phyloP scores from a whole-genome alignment of 2,888 invertebrate species.

The Oscheius myriophilus region DNA sequence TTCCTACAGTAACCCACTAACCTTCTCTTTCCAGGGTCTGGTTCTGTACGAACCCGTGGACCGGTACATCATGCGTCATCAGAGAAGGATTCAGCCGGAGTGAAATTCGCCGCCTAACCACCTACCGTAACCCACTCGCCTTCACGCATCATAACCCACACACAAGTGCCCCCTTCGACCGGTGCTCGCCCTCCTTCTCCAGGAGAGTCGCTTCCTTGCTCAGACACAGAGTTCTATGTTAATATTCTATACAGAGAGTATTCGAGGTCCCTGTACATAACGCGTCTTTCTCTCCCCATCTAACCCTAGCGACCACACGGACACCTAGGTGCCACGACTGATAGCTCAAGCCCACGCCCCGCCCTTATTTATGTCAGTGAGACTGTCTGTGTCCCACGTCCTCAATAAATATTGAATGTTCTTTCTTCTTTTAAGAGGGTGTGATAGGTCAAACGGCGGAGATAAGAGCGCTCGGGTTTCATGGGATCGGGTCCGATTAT shows the following conservation, averaged over 20 bases:
- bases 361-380: too few species aligned
- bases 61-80: conserved; percentile 63
- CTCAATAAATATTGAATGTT: too few species aligned
- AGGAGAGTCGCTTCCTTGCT: conserved; percentile 9
- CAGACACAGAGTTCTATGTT: conserved; percentile 25
- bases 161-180: conserved; percentile 24
- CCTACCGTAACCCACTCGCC: conserved; percentile 27
- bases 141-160: background rate
- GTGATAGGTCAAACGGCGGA: too few species aligned
- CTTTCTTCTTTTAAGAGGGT: too few species aligned
- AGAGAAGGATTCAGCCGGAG: conserved; percentile 63
- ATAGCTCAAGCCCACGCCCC: conserved; percentile 18
- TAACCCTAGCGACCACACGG: background rate
- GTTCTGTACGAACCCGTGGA: conserved; percentile 68
- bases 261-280: conserved; percentile 20
- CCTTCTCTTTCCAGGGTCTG: conserved; percentile 60
- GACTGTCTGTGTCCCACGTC: too few species aligned
- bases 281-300: conserved; percentile 20
- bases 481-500: too few species aligned
- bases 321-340: conserved; percentile 25
- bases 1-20: conserved; percentile 1
- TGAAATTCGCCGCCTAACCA: conserved; percentile 48
- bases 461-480: too few species aligned
- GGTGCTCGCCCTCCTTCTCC: conserved; percentile 13
- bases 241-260: conserved; percentile 24